Conservation (phyloP, 1,140 invertebrate species). For the Laupala kohalensis region DNA sequence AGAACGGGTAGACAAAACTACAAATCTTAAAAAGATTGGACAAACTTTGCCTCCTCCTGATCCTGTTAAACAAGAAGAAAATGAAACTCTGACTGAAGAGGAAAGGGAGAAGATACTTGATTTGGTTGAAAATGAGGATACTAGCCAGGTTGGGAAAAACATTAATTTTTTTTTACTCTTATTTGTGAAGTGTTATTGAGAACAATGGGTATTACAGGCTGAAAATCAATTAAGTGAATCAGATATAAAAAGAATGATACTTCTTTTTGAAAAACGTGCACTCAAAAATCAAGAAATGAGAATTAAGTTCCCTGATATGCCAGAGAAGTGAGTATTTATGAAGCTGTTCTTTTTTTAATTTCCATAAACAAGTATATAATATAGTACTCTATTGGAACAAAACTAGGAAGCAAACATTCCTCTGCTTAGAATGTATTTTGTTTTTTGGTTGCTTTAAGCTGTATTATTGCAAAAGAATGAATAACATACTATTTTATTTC, state of each 20-base stretch:
- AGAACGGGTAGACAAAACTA: neutral
- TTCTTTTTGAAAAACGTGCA: slow-evolving; percentile 87
- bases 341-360: neutral
- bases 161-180: neutral
- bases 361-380: neutral
- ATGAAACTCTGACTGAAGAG: slow-evolving; percentile 52
- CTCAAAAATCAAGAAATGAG: slow-evolving; percentile 95
- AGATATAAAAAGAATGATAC: slow-evolving; percentile 73
- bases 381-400: neutral
- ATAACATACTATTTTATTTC: neutral
- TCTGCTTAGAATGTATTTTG: neutral
- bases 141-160: neutral
- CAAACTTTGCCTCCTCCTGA: neutral
- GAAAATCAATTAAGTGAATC: slow-evolving; percentile 78
- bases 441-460: neutral
- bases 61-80: slow-evolving; percentile 28
- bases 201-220: slow-evolving; percentile 30
- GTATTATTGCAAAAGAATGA: too few relatives aligned
- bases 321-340: slow-evolving; percentile 46
- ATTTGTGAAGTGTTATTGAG: neutral
- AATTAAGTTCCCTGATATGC: slow-evolving; percentile 94
- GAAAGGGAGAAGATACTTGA: slow-evolving; percentile 66
- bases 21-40: neutral
- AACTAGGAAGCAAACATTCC: neutral
- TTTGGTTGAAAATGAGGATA: slow-evolving; percentile 56